Evolutionary conservation across 2,113 vertebrate genomes (phyloP).

Genomic region (Thomomys bottae): DNA sequence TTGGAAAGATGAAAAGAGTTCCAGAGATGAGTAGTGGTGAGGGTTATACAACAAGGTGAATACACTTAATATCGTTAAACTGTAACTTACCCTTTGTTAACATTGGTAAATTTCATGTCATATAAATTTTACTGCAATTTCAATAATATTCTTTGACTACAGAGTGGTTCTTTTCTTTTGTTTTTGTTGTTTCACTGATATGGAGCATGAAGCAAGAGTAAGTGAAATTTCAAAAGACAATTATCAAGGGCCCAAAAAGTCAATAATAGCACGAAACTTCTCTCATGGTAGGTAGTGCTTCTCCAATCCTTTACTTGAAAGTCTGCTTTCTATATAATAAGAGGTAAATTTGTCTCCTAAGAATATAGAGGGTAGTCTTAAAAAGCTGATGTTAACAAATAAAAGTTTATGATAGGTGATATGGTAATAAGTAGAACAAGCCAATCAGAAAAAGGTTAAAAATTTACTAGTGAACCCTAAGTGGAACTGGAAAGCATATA

Average conservation of each 20-base stretch:
- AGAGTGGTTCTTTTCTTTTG: neutral
- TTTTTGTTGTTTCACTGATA: neutral
- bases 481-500: neutral
- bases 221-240: neutral
- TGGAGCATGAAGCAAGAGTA: neutral
- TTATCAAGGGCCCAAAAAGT: neutral
- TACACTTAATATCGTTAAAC: neutral
- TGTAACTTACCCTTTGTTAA: neutral
- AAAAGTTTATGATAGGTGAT: neutral
- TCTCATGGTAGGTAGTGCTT: neutral
- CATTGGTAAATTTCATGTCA: neutral
- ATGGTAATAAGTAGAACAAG: fast-evolving
- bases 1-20: neutral
- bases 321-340: neutral
- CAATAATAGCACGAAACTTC: neutral
- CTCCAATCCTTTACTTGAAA: neutral
- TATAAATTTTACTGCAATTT: neutral
- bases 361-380: neutral
- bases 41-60: neutral
- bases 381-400: neutral
- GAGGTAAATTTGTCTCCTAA: neutral
- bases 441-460: neutral
- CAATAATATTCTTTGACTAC: neutral
- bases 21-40: neutral
- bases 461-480: neutral